These are phyloP conservation scores for Heliconius sara DNA, from an alignment of 2,888 invertebrate species.

Conservation along the genomic window DNA sequence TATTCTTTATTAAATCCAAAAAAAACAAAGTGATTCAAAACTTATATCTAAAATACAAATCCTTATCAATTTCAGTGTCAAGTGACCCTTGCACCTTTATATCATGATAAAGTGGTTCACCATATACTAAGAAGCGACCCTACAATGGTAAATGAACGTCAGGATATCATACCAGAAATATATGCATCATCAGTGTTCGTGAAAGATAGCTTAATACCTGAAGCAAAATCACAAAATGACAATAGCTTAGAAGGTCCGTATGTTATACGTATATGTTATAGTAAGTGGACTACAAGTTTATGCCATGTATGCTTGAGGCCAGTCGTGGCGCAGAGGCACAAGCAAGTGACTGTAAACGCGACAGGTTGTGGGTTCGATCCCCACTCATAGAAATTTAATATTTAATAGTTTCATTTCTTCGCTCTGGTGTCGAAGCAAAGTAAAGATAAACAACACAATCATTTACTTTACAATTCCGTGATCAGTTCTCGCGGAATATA, in stretches of 20 bases:
- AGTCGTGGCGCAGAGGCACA: too few species aligned
- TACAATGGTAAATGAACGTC: conserved; percentile 32
- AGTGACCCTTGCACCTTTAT: conserved; percentile 74
- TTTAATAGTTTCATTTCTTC: too few species aligned
- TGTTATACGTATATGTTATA: too few species aligned
- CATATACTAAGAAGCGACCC: conserved; percentile 51
- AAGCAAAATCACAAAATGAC: conserved; percentile 38
- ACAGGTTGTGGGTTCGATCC: too few species aligned
- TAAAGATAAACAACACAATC: not conserved
- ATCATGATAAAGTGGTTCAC: conserved; percentile 64
- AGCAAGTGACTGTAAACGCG: too few species aligned
- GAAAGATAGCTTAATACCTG: conserved; percentile 33
- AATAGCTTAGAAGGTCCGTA: conserved; percentile 32
- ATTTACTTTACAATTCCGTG: conserved; percentile 6
- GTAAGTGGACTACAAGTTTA: too few species aligned
- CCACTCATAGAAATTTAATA: too few species aligned
- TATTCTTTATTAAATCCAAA: not conserved
- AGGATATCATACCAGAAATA: conserved; percentile 19
- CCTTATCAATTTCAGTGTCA: conserved; percentile 65
- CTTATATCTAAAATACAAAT: not conserved
- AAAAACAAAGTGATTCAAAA: not conserved
- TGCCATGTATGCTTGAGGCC: too few species aligned
- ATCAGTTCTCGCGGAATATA: conserved; percentile 3
- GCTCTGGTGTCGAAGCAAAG: too few species aligned
- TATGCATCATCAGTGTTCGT: conserved; percentile 28